phyloP scores from a whole-genome alignment of 2,888 invertebrate genomes.

The Orchesella flavescens region DNA sequence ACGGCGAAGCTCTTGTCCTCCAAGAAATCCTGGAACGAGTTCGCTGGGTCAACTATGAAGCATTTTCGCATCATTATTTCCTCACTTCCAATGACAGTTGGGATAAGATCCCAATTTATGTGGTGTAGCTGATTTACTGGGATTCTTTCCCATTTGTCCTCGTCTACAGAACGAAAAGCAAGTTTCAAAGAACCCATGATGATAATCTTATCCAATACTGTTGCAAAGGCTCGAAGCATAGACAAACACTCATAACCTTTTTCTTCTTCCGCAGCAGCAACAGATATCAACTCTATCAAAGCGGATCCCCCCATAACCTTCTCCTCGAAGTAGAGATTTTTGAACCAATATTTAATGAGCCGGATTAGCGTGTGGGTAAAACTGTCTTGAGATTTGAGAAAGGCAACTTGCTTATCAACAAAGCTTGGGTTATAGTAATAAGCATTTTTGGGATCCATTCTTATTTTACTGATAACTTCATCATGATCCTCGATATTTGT shows the following conservation, averaged over 20 bases:
- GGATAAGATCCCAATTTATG: neutral
- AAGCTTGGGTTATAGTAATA: constrained; percentile 27
- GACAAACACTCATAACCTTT: neutral
- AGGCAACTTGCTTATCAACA: constrained; percentile 8
- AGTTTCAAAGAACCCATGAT: constrained; percentile 25
- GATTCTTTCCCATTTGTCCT: neutral
- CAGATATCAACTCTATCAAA: constrained; percentile 43
- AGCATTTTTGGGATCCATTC: neutral
- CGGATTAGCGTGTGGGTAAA: constrained; percentile 22
- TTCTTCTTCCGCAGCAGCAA: constrained; percentile 7
- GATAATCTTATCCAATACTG: constrained; percentile 3
- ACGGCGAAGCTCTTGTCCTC: neutral
- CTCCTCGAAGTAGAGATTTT: constrained; percentile 19
- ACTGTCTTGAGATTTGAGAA: constrained; percentile 5
- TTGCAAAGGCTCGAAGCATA: constrained; percentile 19
- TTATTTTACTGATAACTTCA: neutral
- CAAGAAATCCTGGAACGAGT: constrained; percentile 49
- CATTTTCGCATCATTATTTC: neutral
- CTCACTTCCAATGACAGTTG: neutral
- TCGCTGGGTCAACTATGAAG: constrained; percentile 54
- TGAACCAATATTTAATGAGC: constrained; percentile 50
- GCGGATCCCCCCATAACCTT: constrained; percentile 40
- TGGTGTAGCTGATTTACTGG: neutral
- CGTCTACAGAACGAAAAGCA: constrained; percentile 1
- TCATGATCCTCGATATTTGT: neutral